A percentile compares a stretch with the other conserved stretches of the same genome.
Evolutionary conservation across 2,888 invertebrate species (phyloP).

Genomic region (Graphium colonna): DNA sequence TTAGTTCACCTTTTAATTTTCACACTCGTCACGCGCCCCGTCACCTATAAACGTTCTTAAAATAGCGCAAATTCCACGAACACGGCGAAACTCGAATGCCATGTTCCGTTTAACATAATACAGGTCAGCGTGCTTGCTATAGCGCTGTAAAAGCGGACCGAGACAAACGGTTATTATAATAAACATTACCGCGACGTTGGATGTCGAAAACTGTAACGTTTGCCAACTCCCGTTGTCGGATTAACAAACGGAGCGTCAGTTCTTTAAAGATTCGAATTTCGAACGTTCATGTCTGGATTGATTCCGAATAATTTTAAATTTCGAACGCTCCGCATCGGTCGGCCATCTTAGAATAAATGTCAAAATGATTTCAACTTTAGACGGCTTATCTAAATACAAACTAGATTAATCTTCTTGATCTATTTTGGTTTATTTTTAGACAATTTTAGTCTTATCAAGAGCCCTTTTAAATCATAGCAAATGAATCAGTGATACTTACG

Average conservation of each 20-base stretch:
- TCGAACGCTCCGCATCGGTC: too few species aligned
- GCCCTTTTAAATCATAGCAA: too few species aligned
- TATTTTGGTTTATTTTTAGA: too few species aligned
- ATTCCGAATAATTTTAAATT: neutral
- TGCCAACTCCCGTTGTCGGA: slow-evolving; percentile 2
- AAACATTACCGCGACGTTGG: slow-evolving; percentile 48
- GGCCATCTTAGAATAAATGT: neutral
- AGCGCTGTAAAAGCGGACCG: slow-evolving; percentile 31
- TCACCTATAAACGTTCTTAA: slow-evolving; percentile 33
- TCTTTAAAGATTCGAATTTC: neutral
- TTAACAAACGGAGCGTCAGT: neutral
- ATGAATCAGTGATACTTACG: too few species aligned
- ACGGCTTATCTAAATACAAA: neutral
- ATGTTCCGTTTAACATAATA: slow-evolving; percentile 34
- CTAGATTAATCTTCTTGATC: too few species aligned
- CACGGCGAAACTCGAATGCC: slow-evolving; percentile 29
- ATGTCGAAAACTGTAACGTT: slow-evolving; percentile 42
- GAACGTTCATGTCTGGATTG: neutral
- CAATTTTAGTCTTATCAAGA: too few species aligned
- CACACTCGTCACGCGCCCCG: slow-evolving; percentile 25
- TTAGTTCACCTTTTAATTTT: slow-evolving; percentile 25
- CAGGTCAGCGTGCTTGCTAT: slow-evolving; percentile 30
- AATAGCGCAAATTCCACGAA: slow-evolving; percentile 35
- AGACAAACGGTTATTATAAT: slow-evolving; percentile 47
- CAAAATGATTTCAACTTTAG: neutral